phyloP scores from a whole-genome alignment of 2,113 vertebrate genomes.

The Vombatus ursinus region DNA sequence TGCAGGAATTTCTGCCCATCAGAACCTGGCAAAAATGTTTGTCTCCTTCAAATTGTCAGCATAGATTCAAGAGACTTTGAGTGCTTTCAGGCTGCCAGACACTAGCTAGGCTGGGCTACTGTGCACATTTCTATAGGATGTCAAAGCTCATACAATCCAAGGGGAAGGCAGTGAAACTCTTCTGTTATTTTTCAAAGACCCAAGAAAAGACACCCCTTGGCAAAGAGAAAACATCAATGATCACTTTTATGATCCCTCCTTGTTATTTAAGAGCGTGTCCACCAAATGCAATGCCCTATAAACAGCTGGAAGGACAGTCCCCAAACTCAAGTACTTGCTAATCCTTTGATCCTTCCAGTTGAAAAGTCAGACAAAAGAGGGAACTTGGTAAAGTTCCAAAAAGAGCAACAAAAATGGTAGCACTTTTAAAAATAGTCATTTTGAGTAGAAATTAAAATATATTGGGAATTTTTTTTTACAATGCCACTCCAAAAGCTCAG shows the following conservation, averaged over 20 bases:
- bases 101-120: neutral
- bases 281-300: constrained; percentile 23
- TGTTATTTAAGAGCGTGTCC: constrained; percentile 33
- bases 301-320: neutral
- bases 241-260: constrained; percentile 42
- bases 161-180: neutral
- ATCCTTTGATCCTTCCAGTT: constrained; percentile 68
- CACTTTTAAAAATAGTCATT: constrained; percentile 19
- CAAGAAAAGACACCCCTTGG: constrained; percentile 46
- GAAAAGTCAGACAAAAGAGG: constrained; percentile 40
- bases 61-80: neutral
- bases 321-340: neutral
- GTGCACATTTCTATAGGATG: neutral
- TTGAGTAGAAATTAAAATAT: neutral
- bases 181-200: constrained; percentile 65
- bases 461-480: neutral
- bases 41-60: neutral
- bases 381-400: constrained; percentile 44
- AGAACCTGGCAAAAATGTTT: neutral
- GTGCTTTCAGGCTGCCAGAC: neutral
- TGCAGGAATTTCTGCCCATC: constrained; percentile 24
- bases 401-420: neutral
- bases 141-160: constrained; percentile 29
- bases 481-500: neutral
- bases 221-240: constrained; percentile 1